Percentiles rank a stretch among this genome's conserved stretches.
Evolutionary conservation across 2,888 invertebrate species (phyloP).

Genomic region (Linnaemya vulpina): DNA sequence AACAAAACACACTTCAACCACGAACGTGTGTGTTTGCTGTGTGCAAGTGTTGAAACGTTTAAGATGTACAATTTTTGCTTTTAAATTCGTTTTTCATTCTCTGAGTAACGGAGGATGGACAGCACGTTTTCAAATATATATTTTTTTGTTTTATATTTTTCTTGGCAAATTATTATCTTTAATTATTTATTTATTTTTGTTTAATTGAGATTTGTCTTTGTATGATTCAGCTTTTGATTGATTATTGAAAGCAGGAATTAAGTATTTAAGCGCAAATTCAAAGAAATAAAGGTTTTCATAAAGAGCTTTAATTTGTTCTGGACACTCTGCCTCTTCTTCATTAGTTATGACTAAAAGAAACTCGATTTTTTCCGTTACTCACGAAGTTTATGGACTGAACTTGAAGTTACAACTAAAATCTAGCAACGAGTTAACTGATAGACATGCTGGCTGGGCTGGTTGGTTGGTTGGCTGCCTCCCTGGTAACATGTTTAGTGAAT

Average conservation of each 20-base stretch:
- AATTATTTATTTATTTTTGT: constrained; percentile 35
- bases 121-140: constrained; percentile 1
- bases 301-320: constrained; percentile 8
- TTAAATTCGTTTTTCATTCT: constrained; percentile 4
- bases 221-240: constrained; percentile 37
- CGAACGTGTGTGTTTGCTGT: not conserved
- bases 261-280: not conserved
- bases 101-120: constrained; percentile 24
- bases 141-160: not conserved
- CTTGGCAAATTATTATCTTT: too few species aligned
- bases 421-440: constrained; percentile 18
- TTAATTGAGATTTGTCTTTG: constrained; percentile 2
- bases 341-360: not conserved
- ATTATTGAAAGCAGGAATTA: constrained; percentile 4
- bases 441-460: constrained; percentile 39
- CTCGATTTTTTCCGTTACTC: constrained; percentile 33
- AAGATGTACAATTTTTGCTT: constrained; percentile 6
- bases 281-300: constrained; percentile 3
- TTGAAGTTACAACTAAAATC: constrained; percentile 63
- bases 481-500: constrained; percentile 16
- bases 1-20: constrained; percentile 33
- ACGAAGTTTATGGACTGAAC: constrained; percentile 59
- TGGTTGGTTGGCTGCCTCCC: constrained; percentile 35
- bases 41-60: not conserved
- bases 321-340: constrained; percentile 29